These are phyloP conservation scores for Agonopterix arenella DNA, from an alignment of 2,888 invertebrate genomes.

Conservation along the genomic window DNA sequence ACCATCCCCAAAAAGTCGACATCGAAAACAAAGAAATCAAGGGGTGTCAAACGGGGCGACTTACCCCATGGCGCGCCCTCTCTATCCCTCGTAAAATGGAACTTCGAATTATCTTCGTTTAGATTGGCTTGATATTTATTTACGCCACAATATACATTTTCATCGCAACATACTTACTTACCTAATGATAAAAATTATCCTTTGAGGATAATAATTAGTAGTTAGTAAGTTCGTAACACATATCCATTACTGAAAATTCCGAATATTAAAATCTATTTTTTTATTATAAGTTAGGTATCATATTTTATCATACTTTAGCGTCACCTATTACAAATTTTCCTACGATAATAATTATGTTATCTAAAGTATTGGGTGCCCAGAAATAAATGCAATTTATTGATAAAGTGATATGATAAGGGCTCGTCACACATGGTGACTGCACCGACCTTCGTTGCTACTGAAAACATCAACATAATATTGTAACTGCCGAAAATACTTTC, in stretches of 20 bases:
- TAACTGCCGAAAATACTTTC: no score
- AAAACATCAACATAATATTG: no score
- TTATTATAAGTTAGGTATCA: neutral
- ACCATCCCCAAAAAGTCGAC: no score
- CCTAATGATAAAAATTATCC: no score
- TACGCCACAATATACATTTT: no score
- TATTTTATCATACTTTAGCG: neutral
- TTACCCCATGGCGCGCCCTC: slow-evolving; percentile 9
- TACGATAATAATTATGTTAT: slow-evolving; percentile 37
- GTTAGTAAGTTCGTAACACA: no score
- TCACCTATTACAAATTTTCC: slow-evolving; percentile 21
- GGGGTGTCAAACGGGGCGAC: slow-evolving; percentile 19
- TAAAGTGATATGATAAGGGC: slow-evolving; percentile 29
- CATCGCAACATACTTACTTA: no score
- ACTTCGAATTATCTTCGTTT: no score
- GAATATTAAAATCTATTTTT: neutral
- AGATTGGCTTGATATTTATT: no score
- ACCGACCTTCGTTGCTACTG: slow-evolving; percentile 28
- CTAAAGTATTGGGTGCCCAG: slow-evolving; percentile 26
- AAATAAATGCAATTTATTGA: slow-evolving; percentile 3
- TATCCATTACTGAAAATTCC: no score
- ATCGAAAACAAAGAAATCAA: neutral
- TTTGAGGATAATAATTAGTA: no score
- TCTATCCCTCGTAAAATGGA: neutral
- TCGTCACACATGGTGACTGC: slow-evolving; percentile 32